Base-by-base conservation (phyloP, 2,888 invertebrate genomes). In the Ferdinandea cuprea region DNA sequence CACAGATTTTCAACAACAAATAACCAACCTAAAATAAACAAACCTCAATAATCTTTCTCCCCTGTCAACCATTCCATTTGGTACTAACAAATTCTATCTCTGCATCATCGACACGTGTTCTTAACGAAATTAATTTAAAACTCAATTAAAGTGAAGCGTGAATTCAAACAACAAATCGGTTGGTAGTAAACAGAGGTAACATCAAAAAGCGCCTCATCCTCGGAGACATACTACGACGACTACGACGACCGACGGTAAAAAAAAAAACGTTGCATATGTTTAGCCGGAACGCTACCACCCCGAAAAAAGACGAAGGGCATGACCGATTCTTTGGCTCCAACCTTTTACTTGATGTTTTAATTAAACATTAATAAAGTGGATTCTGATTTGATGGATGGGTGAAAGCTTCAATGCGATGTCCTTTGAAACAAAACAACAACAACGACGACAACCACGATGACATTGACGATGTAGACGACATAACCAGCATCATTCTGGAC, bases 291-390 rank as follows among this genome's bases (percentile, higher is more conserved):
- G 8, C 6, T 7, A 32, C 25, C 21, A 3, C 46, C 9, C 1
- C 25, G n/a, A 25, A 2, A 13, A 59, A 68, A 37, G 25, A 44
- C 37, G 5, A 48, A 74, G 48, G 56, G 68, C 66, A 37, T 15
- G 72, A 73, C 59, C 58, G 46, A 35, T 63, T 46, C 54, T 37
- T 54, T 46, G 5, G 8, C 56, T 50, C 35, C 19, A 73, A 72
- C 50, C 80, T 63, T 77, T 72, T 59, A 48, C 77, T 71, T 46
- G 59, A 71, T 66, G 66, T 66, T 73, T 73, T 63, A 78, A 78
- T 83, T 78, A 78, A 69, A 73, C 83, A 83, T 83, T 83, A 63
- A 83, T 68, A 77, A 78, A 72, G 68, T 78, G 66, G 56, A 68
- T 73, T 63, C 40, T 58, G 72, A 78, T 83, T 83, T 73, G 63